Percentiles rank a stretch among this genome's conserved stretches.
phyloP scores from a whole-genome alignment of 1,140 invertebrate genomes.

The Calycopis cecrops region DNA sequence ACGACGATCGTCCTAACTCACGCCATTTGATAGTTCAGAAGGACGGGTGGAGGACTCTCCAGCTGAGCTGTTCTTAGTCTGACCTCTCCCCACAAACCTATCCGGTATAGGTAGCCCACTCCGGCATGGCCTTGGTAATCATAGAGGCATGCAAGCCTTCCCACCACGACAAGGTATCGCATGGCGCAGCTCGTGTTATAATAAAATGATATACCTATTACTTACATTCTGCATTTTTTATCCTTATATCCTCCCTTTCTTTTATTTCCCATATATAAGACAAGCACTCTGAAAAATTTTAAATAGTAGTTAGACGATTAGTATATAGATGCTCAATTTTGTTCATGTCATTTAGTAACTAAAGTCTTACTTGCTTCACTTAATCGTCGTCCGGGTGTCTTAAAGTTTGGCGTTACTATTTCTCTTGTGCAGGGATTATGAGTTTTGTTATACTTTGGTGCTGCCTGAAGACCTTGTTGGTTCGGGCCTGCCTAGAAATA shows the following conservation, averaged over 20 bases:
- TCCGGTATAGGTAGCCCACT: too few species aligned
- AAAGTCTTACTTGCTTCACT: neutral
- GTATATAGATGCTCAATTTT: neutral
- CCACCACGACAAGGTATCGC: too few species aligned
- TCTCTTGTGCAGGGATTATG: neutral
- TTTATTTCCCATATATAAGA: constrained; percentile 4
- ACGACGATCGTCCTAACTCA: too few species aligned
- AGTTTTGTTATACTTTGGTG: neutral
- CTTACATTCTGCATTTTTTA: neutral
- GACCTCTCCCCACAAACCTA: too few species aligned
- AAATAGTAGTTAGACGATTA: neutral
- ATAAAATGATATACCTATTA: too few species aligned
- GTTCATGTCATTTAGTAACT: neutral
- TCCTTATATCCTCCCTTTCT: neutral
- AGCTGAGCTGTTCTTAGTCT: too few species aligned
- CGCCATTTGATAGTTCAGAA: too few species aligned
- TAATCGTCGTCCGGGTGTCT: neutral
- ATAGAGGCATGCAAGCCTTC: too few species aligned
- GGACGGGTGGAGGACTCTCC: too few species aligned
- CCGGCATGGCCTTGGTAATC: too few species aligned
- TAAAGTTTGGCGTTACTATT: neutral
- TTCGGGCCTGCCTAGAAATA: neutral
- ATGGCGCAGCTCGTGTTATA: too few species aligned
- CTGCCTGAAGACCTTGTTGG: neutral
- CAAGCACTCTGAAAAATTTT: constrained; percentile 1